phyloP scores from a whole-genome alignment of 2,888 invertebrate genomes.

The Galerucella pusilla region DNA sequence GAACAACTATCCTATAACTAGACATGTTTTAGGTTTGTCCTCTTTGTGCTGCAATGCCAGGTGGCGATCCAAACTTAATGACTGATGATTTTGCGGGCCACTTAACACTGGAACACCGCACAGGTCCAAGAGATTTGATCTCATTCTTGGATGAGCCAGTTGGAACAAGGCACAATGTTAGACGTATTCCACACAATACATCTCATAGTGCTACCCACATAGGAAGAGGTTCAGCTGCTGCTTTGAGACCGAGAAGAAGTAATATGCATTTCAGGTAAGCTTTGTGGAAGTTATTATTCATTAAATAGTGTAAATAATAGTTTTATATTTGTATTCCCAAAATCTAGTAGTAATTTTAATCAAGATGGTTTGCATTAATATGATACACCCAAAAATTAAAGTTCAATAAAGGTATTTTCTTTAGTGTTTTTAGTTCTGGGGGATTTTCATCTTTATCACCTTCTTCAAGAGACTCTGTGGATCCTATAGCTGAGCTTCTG shows the following conservation, averaged over 20 bases:
- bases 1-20: constrained; percentile 31
- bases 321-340: no score
- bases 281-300: neutral
- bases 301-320: no score
- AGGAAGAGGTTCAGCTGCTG: constrained; percentile 58
- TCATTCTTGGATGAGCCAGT: constrained; percentile 93
- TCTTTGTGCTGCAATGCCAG: constrained; percentile 95
- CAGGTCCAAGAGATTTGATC: constrained; percentile 85
- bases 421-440: constrained; percentile 76
- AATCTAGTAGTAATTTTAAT: neutral
- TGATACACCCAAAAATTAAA: no score
- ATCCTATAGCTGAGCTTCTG: constrained; percentile 95
- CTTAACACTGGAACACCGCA: constrained; percentile 92
- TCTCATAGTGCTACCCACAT: constrained; percentile 56
- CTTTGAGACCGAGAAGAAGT: constrained; percentile 80
- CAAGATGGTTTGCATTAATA: neutral
- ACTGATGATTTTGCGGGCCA: constrained; percentile 98
- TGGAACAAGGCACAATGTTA: constrained; percentile 67
- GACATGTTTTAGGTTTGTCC: constrained; percentile 86
- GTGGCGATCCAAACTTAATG: constrained; percentile 97
- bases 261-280: constrained; percentile 92
- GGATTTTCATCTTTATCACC: constrained; percentile 86
- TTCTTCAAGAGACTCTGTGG: constrained; percentile 91
- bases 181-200: constrained; percentile 62
- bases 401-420: constrained; percentile 50